Base-by-base conservation (phyloP, 2,113 vertebrate genomes). In the Lampris incognitus region DNA sequence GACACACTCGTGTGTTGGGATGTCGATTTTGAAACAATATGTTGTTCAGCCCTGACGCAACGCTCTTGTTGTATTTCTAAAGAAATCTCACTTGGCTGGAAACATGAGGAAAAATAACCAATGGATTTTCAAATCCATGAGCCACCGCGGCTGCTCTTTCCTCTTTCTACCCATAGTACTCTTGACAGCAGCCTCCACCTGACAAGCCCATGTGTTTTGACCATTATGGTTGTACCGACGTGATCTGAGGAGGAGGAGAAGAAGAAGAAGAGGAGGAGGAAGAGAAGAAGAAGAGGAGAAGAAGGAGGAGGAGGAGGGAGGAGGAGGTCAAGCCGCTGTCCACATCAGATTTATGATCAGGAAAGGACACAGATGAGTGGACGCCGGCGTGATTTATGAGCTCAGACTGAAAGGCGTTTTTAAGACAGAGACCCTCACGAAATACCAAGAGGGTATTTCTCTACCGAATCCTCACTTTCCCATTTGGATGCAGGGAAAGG, bases 161-260 rank as follows among this genome's bases (percentile, higher is more conserved):
- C 51, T 54, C 9, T 54, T 54, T 4, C 3, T 54, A 9, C 51
- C 51, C 24, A 24, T 11, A 10, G 9, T 54, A n/a, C 8, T 54
- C 51, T 59, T 41, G 24, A 0, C 57, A 36, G 57, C 48, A 69
- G 74, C 72, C 42, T 85, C 74, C 84, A 88, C 85, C 88, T 88
- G 86, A 83, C 67, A 24, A 63, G 72, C 66, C 84, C 86, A 82
- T 89, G 71, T 89, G 86, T 88, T 91, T 85, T 86, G 67, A 72
- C 59, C 82, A 82, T 88, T 61, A 76, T 10, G 1, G 65, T 49
- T 72, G 58, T 46, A 0, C 44, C 6, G 3, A 4, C 7, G 9
- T 4, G 5, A 38, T 38, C 60, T 63, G 56, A 66, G 61, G 74
- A 46, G 44, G 59, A 68, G 8, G 24, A 24, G 24, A 24, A 24